These are phyloP conservation scores for Trididemnum nubilum DNA, from an alignment of 23 tunicate genomes.

Conservation along the genomic window DNA sequence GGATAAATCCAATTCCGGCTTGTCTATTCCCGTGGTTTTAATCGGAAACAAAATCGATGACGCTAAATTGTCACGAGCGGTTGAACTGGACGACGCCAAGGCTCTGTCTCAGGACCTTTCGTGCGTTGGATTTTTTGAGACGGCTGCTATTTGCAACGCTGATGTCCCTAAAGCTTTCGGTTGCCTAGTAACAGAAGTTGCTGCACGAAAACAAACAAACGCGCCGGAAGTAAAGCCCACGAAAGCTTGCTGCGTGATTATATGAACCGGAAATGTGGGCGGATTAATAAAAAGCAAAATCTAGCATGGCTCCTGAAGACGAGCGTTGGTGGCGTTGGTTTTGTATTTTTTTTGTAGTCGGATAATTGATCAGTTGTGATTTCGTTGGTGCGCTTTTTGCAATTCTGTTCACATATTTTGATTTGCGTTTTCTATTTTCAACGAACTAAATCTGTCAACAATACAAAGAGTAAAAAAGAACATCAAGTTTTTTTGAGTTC, in stretches of 20 bases:
- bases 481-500: too few relatives aligned
- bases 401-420: too few relatives aligned
- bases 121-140: constrained; percentile 75
- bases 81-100: constrained; percentile 56
- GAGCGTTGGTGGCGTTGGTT: too few relatives aligned
- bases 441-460: too few relatives aligned
- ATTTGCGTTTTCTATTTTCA: too few relatives aligned
- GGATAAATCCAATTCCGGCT: background rate
- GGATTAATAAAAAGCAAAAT: too few relatives aligned
- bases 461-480: too few relatives aligned
- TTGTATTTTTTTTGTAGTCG: too few relatives aligned
- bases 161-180: constrained; percentile 74
- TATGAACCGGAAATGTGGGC: too few relatives aligned
- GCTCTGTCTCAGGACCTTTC: constrained; percentile 41
- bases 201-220: background rate
- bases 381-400: too few relatives aligned
- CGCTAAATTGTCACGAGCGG: constrained; percentile 65
- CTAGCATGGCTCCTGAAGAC: background rate
- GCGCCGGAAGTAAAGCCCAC: background rate
- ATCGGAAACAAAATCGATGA: constrained; percentile 93
- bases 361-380: too few relatives aligned
- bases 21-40: constrained; percentile 57
- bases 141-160: constrained; percentile 86
- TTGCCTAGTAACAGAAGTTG: constrained; percentile 33
- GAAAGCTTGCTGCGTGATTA: constrained; percentile 35